Percentiles rank a stretch among this genome's conserved stretches.
Conservation (phyloP, 1,140 invertebrate genomes). For the Ostrea denselamellosa region DNA sequence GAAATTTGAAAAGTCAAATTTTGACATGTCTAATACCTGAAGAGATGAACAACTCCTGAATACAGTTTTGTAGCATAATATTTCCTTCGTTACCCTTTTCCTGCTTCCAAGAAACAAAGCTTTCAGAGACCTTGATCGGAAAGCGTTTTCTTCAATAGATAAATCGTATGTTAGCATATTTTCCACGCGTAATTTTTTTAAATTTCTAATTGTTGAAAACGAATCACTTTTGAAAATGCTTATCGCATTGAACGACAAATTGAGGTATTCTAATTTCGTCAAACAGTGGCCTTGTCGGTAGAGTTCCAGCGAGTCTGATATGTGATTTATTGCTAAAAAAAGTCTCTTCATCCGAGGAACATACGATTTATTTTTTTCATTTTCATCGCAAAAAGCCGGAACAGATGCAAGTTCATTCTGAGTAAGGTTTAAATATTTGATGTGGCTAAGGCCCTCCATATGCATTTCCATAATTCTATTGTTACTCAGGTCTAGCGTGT, state of each 20-base stretch:
- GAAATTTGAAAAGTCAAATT: conserved; percentile 1
- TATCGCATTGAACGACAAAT: conserved; percentile 1
- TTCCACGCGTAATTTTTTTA: background rate
- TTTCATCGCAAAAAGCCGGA: background rate
- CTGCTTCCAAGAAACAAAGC: background rate
- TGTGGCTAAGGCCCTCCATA: background rate
- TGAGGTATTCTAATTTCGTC: background rate
- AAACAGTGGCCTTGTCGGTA: background rate
- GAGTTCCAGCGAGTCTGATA: background rate
- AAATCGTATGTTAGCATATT: conserved; percentile 21
- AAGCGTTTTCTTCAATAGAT: background rate
- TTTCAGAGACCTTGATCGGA: background rate
- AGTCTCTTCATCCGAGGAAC: background rate
- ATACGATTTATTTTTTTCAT: background rate
- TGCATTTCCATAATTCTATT: background rate
- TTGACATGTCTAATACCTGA: background rate
- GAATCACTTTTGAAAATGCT: background rate
- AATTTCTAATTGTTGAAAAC: background rate
- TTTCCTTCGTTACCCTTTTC: conserved; percentile 1
- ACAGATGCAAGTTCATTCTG: background rate
- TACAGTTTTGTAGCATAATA: background rate
- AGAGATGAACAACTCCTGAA: background rate
- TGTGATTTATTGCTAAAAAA: background rate
- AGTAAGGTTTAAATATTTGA: background rate
- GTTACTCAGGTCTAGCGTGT: background rate